phyloP scores from a whole-genome alignment of 2,888 invertebrate species.

The Polietes domitor region DNA sequence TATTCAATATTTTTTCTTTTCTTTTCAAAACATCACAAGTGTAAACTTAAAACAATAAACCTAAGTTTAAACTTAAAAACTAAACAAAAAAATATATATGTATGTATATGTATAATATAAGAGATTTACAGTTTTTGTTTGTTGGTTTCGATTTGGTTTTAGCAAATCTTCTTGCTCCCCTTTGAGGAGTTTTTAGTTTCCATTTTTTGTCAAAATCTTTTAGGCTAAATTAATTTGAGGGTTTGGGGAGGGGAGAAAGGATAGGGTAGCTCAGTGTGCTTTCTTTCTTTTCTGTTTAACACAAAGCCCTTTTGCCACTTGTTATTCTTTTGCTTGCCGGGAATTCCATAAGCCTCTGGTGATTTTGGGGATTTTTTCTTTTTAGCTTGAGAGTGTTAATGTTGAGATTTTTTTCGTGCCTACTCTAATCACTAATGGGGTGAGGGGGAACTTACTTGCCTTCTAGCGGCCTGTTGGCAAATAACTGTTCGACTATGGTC shows the following conservation, averaged over 20 bases:
- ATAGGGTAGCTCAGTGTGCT: no score
- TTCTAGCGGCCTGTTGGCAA: slow-evolving; percentile 86
- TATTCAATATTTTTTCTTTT: not conserved
- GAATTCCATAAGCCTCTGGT: slow-evolving; percentile 18
- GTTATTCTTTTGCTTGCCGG: not conserved
- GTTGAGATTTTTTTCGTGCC: slow-evolving; percentile 17
- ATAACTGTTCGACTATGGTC: slow-evolving; percentile 90
- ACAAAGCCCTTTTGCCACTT: slow-evolving; percentile 1
- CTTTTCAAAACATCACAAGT: not conserved
- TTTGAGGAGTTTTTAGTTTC: not conserved
- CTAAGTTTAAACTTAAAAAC: not conserved
- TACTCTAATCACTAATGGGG: slow-evolving; percentile 19
- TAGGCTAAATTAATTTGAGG: not conserved
- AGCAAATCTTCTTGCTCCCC: not conserved
- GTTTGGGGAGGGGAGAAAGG: not conserved
- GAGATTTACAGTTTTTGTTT: not conserved
- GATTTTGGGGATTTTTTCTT: slow-evolving; percentile 1
- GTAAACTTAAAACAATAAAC: not conserved
- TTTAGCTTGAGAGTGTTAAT: slow-evolving; percentile 20
- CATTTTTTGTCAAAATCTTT: not conserved
- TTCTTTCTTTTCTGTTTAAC: not conserved
- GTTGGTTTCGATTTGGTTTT: not conserved
- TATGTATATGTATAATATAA: not conserved
- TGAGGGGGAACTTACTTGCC: slow-evolving; percentile 73
- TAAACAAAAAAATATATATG: not conserved